Evolutionary conservation across 2,113 vertebrate genomes (phyloP), one percentile per base, ranked within the genome.

Genomic region (Colistium nudipinnis): DNA sequence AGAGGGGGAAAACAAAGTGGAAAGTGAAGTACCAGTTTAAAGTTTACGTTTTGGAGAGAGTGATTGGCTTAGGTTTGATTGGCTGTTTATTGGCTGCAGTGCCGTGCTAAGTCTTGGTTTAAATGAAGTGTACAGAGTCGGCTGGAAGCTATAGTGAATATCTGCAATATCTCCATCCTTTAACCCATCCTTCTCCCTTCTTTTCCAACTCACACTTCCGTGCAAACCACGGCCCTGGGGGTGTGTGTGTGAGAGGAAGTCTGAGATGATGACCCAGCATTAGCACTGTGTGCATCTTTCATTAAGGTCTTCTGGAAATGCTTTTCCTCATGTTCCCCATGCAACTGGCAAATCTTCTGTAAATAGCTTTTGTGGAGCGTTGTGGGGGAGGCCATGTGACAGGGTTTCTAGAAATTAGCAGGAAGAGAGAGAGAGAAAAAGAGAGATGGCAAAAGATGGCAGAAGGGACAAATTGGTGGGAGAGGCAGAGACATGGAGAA

Each of bases 381-480:
- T 47, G 51, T 53, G 16, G 49, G 39, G 35, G 27, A 53, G 22
- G 73, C 0, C 9, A 22, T 4, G 35, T 45, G 24, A 16, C 27
- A 44, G n/a, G 13, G 68, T 57, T 68, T 51, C 30, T 33, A 19
- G 57, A 59, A 56, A 69, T 64, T 27, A n/a, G n/a, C n/a, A n/a
- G n/a, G 53, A 39, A 41, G 36, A 33, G 57, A 53, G 27, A 10
- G 48, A 22, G 44, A 55, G 19, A 30, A 13, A 45, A 19, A 68
- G 63, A 45, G 22, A 68, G 63, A 78, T 66, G 61, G 38, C 27
- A 73, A 28, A 66, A 55, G 48, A 73, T 22, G 48, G 66, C 69
- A 83, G 67, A 85, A 59, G 74, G 65, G 64, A 81, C 57, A 74
- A 52, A 80, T 85, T 73, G 83, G 84, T 71, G 82, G 80, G 82